A percentile compares a stretch with the other conserved stretches of the same genome.
phyloP scores from a whole-genome alignment of 1,140 invertebrate species.

The Meloidogyne hapla region DNA sequence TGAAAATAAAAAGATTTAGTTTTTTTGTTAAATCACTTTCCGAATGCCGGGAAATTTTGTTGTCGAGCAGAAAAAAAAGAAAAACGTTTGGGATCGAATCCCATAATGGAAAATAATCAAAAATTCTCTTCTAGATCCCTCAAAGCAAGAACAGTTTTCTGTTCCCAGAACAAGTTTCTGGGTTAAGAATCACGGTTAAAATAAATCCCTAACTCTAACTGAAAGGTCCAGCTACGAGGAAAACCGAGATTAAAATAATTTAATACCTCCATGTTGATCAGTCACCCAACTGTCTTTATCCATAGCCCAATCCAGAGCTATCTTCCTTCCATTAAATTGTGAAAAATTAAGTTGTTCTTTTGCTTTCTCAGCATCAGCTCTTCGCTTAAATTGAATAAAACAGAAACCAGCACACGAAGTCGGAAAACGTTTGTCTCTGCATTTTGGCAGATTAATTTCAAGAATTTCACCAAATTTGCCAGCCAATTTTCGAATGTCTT shows the following conservation, averaged over 20 bases:
- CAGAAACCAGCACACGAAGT: conserved; percentile 56
- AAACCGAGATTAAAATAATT: conserved; percentile 32
- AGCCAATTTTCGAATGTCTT: conserved; percentile 40
- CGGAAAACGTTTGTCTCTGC: conserved; percentile 46
- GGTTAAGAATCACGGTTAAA: too few species aligned
- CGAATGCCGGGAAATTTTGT: too few species aligned
- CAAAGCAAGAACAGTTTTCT: too few species aligned
- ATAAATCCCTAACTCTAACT: too few species aligned
- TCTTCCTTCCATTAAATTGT: conserved; percentile 51
- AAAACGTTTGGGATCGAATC: too few species aligned
- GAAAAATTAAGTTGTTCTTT: conserved; percentile 44
- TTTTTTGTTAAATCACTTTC: too few species aligned
- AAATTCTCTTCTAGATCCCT: too few species aligned
- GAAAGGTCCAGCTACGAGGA: too few species aligned
- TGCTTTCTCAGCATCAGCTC: conserved; percentile 39
- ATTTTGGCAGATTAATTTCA: conserved; percentile 47
- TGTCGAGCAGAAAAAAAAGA: too few species aligned
- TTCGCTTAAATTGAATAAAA: conserved; percentile 43
- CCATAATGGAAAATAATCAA: too few species aligned
- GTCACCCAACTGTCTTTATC: conserved; percentile 48
- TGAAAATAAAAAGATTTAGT: not conserved
- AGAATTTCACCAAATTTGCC: conserved; percentile 34
- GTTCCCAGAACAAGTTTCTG: too few species aligned
- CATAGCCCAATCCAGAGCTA: conserved; percentile 51
- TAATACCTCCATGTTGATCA: not conserved